phyloP scores from a whole-genome alignment of 2,113 vertebrate species.

The Ptyas mucosa region DNA sequence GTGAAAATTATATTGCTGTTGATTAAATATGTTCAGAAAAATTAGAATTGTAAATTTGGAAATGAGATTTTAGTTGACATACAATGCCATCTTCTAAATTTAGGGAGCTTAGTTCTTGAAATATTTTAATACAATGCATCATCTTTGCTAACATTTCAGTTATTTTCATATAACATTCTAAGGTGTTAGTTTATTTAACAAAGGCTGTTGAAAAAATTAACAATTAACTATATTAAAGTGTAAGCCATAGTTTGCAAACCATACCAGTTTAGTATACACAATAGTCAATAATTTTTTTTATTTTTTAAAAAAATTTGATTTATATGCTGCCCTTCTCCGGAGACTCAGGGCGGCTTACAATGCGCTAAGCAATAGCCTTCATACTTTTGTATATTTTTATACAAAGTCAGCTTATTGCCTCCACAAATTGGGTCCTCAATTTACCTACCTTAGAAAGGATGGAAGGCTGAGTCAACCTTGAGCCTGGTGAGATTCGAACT shows the following conservation, averaged over 20 bases:
- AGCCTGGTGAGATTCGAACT: too few relatives aligned
- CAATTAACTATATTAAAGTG: neutral
- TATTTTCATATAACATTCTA: neutral
- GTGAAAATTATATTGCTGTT: neutral
- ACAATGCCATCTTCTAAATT: neutral
- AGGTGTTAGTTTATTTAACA: neutral
- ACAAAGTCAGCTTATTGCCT: too few relatives aligned
- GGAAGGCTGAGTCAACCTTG: too few relatives aligned
- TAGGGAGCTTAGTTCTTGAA: neutral
- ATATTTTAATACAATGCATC: neutral
- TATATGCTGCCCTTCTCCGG: too few relatives aligned
- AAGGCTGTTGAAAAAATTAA: neutral
- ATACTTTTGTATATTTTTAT: too few relatives aligned
- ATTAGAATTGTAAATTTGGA: neutral
- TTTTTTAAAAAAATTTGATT: too few relatives aligned
- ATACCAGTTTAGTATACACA: neutral
- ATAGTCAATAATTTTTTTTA: neutral
- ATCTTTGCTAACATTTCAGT: neutral
- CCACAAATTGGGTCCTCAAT: too few relatives aligned
- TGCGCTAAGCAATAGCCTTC: too few relatives aligned
- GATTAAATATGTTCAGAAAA: neutral
- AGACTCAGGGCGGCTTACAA: too few relatives aligned
- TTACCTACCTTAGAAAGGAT: too few relatives aligned
- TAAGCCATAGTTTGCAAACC: neutral
- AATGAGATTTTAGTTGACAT: neutral